Evolutionary conservation across 2,888 invertebrate species (phyloP).

Genomic region (Polyploca ridens): DNA sequence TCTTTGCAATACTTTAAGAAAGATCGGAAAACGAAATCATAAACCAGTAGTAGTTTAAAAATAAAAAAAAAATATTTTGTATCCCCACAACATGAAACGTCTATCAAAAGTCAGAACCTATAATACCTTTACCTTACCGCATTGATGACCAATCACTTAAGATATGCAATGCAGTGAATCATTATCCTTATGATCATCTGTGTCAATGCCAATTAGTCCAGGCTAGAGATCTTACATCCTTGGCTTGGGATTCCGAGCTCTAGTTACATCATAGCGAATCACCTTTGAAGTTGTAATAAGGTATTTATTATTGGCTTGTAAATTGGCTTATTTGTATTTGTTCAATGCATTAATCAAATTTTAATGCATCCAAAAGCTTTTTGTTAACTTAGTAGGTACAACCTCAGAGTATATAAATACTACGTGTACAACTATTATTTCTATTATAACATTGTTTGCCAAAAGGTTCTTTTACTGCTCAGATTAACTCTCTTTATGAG

Average conservation of each 20-base stretch:
- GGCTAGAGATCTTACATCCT: slow-evolving; percentile 1
- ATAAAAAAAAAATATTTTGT: too few relatives aligned
- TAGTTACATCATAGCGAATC: not conserved
- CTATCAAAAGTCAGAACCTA: slow-evolving; percentile 3
- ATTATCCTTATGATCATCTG: not conserved
- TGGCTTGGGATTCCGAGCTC: slow-evolving; percentile 3
- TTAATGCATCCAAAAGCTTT: too few relatives aligned
- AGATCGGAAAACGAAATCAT: too few relatives aligned
- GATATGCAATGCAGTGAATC: slow-evolving; percentile 8
- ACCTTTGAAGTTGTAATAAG: not conserved
- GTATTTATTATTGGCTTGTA: not conserved
- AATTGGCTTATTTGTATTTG: not conserved
- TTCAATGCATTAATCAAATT: too few relatives aligned
- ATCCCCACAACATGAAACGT: not conserved
- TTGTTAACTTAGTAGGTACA: too few relatives aligned
- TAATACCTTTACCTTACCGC: slow-evolving; percentile 2
- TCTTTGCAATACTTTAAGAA: too few relatives aligned
- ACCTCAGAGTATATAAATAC: too few relatives aligned
- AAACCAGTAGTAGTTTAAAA: too few relatives aligned
- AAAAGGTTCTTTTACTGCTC: too few relatives aligned
- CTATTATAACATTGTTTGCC: too few relatives aligned
- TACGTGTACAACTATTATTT: too few relatives aligned
- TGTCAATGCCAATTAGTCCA: slow-evolving; percentile 4
- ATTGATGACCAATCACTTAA: slow-evolving; percentile 1
- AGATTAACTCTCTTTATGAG: too few relatives aligned